Conservation (phyloP, 2,888 invertebrate species). For the Diachrysia chrysitis region DNA sequence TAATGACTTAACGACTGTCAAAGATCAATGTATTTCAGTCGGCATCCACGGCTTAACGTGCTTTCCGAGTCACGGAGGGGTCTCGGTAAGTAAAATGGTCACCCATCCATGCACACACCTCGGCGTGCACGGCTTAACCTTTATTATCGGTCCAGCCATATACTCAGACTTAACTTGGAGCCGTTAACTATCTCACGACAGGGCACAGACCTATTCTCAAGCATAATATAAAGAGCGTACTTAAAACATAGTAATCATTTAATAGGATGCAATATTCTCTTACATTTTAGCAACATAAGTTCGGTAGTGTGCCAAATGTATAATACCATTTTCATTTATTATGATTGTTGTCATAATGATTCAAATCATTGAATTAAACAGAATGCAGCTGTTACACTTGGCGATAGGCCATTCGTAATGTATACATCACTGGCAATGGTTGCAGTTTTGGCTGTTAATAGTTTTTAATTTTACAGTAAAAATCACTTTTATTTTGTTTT, state of each 20-base stretch:
- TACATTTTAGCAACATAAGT: not conserved
- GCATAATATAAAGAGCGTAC: not conserved
- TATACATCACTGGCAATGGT: conserved; percentile 15
- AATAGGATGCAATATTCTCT: not conserved
- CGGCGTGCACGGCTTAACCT: too few relatives aligned
- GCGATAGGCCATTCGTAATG: conserved; percentile 31
- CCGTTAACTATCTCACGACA: too few relatives aligned
- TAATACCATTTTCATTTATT: not conserved
- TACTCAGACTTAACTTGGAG: too few relatives aligned
- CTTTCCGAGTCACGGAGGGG: too few relatives aligned
- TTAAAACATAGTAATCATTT: not conserved
- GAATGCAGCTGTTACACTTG: conserved; percentile 23
- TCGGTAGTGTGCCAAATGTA: conserved; percentile 4
- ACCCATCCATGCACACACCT: too few relatives aligned
- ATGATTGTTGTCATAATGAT: conserved; percentile 7
- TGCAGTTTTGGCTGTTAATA: not conserved
- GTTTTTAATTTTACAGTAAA: not conserved
- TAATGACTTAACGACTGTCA: too few relatives aligned
- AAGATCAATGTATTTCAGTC: too few relatives aligned
- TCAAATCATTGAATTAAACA: conserved; percentile 17
- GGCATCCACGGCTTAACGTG: too few relatives aligned
- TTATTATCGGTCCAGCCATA: too few relatives aligned
- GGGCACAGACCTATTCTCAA: too few relatives aligned
- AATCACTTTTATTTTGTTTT: not conserved
- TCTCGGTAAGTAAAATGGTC: too few relatives aligned